Evolutionary conservation across 2,888 invertebrate species (phyloP).

Genomic region (Athalia circularis): DNA sequence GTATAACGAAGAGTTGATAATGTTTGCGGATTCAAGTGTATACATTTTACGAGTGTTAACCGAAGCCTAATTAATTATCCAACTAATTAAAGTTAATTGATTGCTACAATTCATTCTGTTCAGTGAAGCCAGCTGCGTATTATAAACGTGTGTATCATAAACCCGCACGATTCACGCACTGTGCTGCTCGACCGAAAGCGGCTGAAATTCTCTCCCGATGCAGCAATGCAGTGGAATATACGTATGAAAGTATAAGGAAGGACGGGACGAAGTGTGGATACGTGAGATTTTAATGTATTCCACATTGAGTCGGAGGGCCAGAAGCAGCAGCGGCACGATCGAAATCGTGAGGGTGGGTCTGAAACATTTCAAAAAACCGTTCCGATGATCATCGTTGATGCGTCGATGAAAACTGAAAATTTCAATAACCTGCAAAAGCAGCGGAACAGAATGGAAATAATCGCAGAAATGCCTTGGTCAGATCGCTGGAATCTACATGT

Average conservation of each 20-base stretch:
- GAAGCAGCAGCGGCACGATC: too few species aligned
- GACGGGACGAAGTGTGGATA: too few species aligned
- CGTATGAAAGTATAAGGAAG: too few species aligned
- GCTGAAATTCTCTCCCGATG: slow-evolving; percentile 9
- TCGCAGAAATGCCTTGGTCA: slow-evolving; percentile 7
- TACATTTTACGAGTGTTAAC: slow-evolving; percentile 2
- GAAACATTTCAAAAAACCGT: too few species aligned
- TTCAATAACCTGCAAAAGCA: neutral
- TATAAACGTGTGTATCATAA: slow-evolving; percentile 6
- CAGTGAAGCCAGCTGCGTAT: slow-evolving; percentile 30
- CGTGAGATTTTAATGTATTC: too few species aligned
- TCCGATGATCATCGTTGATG: too few species aligned
- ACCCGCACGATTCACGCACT: slow-evolving; percentile 10
- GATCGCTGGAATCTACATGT: neutral
- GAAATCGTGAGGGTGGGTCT: too few species aligned
- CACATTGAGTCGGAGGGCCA: too few species aligned
- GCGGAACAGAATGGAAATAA: slow-evolving; percentile 30
- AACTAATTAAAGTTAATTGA: slow-evolving; percentile 43
- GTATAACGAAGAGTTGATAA: slow-evolving; percentile 1
- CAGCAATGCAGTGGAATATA: too few species aligned
- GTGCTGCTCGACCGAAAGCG: slow-evolving; percentile 31
- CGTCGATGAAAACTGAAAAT: too few species aligned
- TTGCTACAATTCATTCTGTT: slow-evolving; percentile 37
- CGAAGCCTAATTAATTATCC: slow-evolving; percentile 36
- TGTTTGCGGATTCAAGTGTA: slow-evolving; percentile 11